Base-by-base conservation (phyloP, 2,113 vertebrate genomes). In the Zosterops japonicus region DNA sequence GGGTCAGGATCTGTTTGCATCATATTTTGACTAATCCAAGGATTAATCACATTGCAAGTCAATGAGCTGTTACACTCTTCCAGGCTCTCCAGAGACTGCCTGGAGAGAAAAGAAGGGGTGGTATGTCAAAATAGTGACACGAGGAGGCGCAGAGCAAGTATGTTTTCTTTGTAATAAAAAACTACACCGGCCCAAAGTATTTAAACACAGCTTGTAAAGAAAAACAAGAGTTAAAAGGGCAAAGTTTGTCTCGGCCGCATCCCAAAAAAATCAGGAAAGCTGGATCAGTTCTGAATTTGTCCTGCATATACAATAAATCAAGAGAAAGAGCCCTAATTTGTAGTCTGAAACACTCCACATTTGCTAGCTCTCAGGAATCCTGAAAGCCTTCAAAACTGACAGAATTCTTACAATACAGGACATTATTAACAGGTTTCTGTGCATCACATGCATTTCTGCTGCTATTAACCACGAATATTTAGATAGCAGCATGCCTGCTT, bases 31-130 rank as follows among this genome's bases (percentile, higher is more conserved):
- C 95, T 98, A 77, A 97, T 96, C 96, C 94, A 87, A 89, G 96
- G 97, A 97, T 97, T 97, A 97, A 96, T 90, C 90, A 92, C 92
- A 89, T 94, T 96, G 95, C 94, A 96, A 91, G 61, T 90, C 94
- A 94, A 90, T 96, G 96, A 97, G 87, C 83, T 83, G 52, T 94
- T 96, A 90, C 35, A 3, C 89, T 64, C 86, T 87, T 96, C 89
- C 94, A 90, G 78, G 86, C 57, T 59, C 80, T 68, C 86, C 81
- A 95, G 93, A 74, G 64, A 67, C 69, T 74, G 55, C 56, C 49
- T 63, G n/a, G 25, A 75, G 57, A 77, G 70, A 92, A 91, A 91
- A 69, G 61, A 87, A 84, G 29, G 22, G 39, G n/a, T 67, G 74
- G 61, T 71, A 80, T 75, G 79, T 93, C 82, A 88, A 81, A 97